These are phyloP conservation scores for Sternarchorhynchus goeldii DNA, from an alignment of 2,797 vertebrate species.

Conservation along the genomic window DNA sequence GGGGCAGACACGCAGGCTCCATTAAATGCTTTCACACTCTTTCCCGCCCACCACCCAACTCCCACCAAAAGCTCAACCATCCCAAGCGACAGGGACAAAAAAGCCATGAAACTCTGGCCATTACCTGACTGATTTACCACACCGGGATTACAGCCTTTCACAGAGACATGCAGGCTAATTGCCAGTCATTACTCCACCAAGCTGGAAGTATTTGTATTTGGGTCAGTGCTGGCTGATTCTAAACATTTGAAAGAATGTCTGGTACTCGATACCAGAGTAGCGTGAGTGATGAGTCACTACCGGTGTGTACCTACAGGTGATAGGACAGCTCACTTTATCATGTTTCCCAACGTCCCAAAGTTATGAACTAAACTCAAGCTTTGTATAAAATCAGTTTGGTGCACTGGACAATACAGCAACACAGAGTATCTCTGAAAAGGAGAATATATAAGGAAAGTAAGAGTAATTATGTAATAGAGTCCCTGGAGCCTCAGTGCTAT, in stretches of 20 bases:
- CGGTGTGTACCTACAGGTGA: constrained; percentile 26
- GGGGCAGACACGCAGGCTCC: constrained; percentile 57
- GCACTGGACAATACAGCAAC: neutral
- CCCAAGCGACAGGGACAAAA: constrained; percentile 46
- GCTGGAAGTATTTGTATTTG: constrained; percentile 10
- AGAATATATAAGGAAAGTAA: constrained; percentile 26
- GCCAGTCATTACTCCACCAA: constrained; percentile 32
- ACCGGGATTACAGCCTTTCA: constrained; percentile 43
- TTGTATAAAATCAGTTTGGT: neutral
- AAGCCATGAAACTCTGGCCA: constrained; percentile 42
- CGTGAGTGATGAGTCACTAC: constrained; percentile 32
- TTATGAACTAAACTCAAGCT: neutral
- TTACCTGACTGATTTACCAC: constrained; percentile 43
- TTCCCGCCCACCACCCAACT: constrained; percentile 52
- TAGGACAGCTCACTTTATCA: neutral
- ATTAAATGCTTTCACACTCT: constrained; percentile 57
- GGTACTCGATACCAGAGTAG: constrained; percentile 28
- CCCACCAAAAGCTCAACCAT: constrained; percentile 41
- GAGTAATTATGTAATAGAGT: constrained; percentile 50
- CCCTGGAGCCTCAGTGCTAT: constrained; percentile 37
- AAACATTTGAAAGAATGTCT: constrained; percentile 12
- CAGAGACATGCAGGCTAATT: constrained; percentile 41
- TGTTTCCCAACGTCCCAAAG: neutral
- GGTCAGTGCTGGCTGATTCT: neutral
- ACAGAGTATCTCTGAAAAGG: constrained; percentile 19